Percentiles rank a stretch among this genome's conserved stretches.
These are phyloP conservation scores for Melitaea athalia DNA, from an alignment of 2,888 invertebrate species.

Conservation along the genomic window DNA sequence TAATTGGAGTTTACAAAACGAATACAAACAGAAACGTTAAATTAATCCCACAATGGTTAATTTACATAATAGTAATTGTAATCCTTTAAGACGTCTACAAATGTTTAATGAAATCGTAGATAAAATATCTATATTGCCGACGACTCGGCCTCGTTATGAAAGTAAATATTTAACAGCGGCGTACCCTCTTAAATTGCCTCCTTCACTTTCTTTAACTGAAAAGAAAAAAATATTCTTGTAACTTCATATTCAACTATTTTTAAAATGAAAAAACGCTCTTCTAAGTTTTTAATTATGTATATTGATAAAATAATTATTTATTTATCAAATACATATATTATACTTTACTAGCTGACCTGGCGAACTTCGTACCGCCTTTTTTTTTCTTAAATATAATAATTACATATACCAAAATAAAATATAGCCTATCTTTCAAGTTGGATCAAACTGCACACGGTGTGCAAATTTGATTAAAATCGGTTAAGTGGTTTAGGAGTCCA, in stretches of 20 bases:
- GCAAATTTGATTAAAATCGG: too few relatives aligned
- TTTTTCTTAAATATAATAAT: too few relatives aligned
- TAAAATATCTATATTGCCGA: constrained; percentile 37
- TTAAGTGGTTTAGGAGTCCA: too few relatives aligned
- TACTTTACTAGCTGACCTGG: too few relatives aligned
- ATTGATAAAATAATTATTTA: too few relatives aligned
- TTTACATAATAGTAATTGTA: constrained; percentile 10
- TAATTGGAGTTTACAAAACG: background rate
- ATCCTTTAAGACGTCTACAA: constrained; percentile 20
- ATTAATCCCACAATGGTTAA: background rate
- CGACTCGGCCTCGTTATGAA: constrained; percentile 38
- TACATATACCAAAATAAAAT: too few relatives aligned
- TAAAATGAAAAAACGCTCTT: background rate
- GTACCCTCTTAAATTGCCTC: constrained; percentile 32
- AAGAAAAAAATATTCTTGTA: constrained; percentile 8
- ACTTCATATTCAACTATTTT: constrained; percentile 4
- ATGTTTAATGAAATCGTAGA: constrained; percentile 21
- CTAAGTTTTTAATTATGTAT: background rate
- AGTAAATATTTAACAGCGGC: constrained; percentile 39
- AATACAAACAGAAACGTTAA: background rate
- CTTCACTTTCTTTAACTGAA: constrained; percentile 18
- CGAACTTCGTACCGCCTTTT: too few relatives aligned
- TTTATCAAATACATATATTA: too few relatives aligned
- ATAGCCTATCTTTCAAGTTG: too few relatives aligned
- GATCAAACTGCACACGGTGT: too few relatives aligned